Base-by-base conservation (phyloP, 2,113 vertebrate species). In the Callopanchax toddi region DNA sequence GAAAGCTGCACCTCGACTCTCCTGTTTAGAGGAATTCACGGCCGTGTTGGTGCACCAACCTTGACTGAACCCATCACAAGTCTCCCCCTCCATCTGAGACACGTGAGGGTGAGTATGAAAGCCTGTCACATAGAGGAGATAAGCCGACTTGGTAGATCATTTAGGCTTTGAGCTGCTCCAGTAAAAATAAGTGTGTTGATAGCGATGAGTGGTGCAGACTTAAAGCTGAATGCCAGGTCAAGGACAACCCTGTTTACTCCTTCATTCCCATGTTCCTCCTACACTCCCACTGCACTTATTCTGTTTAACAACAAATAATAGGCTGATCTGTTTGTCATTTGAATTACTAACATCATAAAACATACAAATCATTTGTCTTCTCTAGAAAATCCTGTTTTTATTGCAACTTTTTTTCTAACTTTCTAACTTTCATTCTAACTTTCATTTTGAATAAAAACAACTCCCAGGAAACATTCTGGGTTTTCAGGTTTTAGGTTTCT, bases 231-330 rank as follows among this genome's bases (percentile, higher is more conserved):
- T 48, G 36, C 50, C 50, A 54, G 40, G 45, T 69, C 74, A 85
- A 82, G 72, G 74, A 25, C 80, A 65, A 29, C 12, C 42, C 61
- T 84, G 74, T 83, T 79, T 74, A 78, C 59, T 25, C 16, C 22
- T 25, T n/a, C n/a, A 46, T 36, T 62, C 23, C 32, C 29, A 39
- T 32, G 5, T 45, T 25, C 15, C 21, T 58, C 22, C 13, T 15
- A 56, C n/a, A 44, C 23, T 23, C n/a, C n/a, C n/a, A 51, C 54
- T 40, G 16, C 44, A n/a, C 52, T 16, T 34, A 62, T 67, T 22
- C 3, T 4, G 53, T 52, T 61, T 57, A 48, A 37, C 4, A 22
- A 36, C 32, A 67, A 43, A 59, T 73, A 80, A 50, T 53, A 42
- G 18, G 1, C 3, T n/a, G n/a, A 32, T 9, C 29, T 32, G 29